Conservation (phyloP, 2,888 invertebrate genomes). For the Ditylenchus weischeri region DNA sequence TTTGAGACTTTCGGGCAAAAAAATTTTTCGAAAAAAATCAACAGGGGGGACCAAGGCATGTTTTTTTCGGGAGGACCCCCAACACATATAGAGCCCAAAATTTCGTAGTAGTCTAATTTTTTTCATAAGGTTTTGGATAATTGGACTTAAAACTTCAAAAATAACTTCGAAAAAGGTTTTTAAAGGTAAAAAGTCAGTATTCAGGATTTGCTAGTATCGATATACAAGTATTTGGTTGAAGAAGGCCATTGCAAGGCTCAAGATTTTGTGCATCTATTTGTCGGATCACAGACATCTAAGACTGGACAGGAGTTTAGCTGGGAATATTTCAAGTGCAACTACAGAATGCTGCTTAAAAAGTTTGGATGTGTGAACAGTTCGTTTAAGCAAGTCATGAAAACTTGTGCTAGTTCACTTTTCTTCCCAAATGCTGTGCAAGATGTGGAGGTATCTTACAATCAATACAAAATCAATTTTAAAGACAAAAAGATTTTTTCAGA, state of each 20-base stretch:
- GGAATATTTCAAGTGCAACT: constrained; percentile 49
- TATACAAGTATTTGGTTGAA: constrained; percentile 48
- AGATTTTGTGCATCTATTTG: constrained; percentile 41
- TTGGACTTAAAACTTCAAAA: no score
- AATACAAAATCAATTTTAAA: no score
- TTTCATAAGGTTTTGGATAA: no score
- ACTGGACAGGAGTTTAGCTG: constrained; percentile 46
- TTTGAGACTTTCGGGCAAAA: no score
- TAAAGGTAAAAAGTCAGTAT: no score
- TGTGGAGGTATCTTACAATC: constrained; percentile 29
- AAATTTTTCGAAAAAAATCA: no score
- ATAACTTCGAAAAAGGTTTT: no score
- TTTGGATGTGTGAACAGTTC: constrained; percentile 47
- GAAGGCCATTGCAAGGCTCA: constrained; percentile 51
- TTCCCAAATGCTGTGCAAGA: constrained; percentile 33
- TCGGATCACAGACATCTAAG: constrained; percentile 26
- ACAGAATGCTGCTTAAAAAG: constrained; percentile 42
- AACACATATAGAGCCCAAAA: no score
- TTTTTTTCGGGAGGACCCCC: no score
- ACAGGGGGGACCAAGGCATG: no score
- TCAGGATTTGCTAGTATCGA: constrained; percentile 26
- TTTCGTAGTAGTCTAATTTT: no score
- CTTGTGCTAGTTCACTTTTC: constrained; percentile 29
- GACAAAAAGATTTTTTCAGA: constrained; percentile 10
- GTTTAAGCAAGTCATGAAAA: constrained; percentile 44